Conservation (phyloP, 2,888 invertebrate species). For the Dynastes grantii region DNA sequence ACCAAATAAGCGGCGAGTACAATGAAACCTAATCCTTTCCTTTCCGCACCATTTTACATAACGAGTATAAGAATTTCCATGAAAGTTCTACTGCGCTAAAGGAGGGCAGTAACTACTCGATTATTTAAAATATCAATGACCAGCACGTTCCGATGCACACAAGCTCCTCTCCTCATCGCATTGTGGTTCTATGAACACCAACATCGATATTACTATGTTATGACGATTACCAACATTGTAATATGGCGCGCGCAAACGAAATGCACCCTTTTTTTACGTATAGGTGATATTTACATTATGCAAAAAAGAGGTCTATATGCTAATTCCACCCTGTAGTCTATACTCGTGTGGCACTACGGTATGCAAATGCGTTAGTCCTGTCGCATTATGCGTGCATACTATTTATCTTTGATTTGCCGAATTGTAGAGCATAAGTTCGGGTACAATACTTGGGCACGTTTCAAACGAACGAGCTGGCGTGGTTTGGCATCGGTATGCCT, state of each 20-base stretch:
- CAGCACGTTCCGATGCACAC: slow-evolving; percentile 53
- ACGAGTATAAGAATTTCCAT: slow-evolving; percentile 43
- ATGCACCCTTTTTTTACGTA: slow-evolving; percentile 44
- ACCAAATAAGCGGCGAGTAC: slow-evolving; percentile 12
- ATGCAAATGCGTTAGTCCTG: slow-evolving; percentile 57
- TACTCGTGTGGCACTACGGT: slow-evolving; percentile 43
- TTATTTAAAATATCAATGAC: slow-evolving; percentile 59
- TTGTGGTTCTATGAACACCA: slow-evolving; percentile 14
- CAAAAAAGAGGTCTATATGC: slow-evolving; percentile 57
- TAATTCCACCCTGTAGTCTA: slow-evolving; percentile 56
- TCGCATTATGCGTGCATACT: slow-evolving; percentile 29
- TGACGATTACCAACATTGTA: slow-evolving; percentile 47
- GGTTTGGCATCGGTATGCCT: background rate
- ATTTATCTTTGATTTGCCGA: slow-evolving; percentile 39
- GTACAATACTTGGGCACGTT: slow-evolving; percentile 23
- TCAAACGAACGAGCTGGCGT: background rate
- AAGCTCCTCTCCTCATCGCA: slow-evolving; percentile 48
- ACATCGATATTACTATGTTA: slow-evolving; percentile 48
- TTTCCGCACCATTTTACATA: slow-evolving; percentile 42
- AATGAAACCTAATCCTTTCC: slow-evolving; percentile 42
- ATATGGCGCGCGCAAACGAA: slow-evolving; percentile 15
- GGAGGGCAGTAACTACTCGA: slow-evolving; percentile 52
- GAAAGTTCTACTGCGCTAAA: slow-evolving; percentile 54
- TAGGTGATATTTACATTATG: slow-evolving; percentile 51
- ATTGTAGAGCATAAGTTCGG: slow-evolving; percentile 25